Evolutionary conservation across 2,797 vertebrate genomes (phyloP).

Genomic region (Myotis myotis): DNA sequence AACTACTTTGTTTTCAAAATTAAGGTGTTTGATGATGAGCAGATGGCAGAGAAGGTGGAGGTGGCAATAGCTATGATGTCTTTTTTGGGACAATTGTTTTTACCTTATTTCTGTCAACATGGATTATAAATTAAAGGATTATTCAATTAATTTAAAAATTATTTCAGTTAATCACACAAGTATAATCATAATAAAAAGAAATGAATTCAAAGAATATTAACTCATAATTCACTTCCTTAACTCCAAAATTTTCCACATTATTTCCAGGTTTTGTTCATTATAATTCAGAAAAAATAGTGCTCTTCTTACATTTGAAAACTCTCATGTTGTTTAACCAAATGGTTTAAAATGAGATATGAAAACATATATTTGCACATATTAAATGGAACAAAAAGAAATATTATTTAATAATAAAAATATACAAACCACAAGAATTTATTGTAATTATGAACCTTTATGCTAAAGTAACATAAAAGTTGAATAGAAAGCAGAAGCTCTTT

Average conservation of each 20-base stretch:
- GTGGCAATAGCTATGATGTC: background rate
- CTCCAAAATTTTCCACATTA: background rate
- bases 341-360: background rate
- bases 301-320: background rate
- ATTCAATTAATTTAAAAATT: background rate
- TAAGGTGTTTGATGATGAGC: constrained; percentile 1
- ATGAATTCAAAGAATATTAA: background rate
- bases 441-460: background rate
- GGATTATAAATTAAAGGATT: background rate
- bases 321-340: background rate
- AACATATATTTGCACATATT: background rate
- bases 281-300: background rate
- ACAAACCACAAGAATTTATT: background rate
- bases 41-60: background rate
- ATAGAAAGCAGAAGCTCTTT: background rate
- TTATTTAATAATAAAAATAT: constrained; percentile 40
- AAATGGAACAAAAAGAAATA: constrained; percentile 15
- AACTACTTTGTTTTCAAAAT: constrained; percentile 31
- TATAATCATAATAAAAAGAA: background rate
- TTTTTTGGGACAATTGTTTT: background rate
- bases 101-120: background rate
- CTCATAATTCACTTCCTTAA: background rate
- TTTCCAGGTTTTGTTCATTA: background rate
- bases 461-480: background rate
- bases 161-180: background rate